Conservation (phyloP, 2,888 invertebrate genomes). For the Zaprionus lineosus region DNA sequence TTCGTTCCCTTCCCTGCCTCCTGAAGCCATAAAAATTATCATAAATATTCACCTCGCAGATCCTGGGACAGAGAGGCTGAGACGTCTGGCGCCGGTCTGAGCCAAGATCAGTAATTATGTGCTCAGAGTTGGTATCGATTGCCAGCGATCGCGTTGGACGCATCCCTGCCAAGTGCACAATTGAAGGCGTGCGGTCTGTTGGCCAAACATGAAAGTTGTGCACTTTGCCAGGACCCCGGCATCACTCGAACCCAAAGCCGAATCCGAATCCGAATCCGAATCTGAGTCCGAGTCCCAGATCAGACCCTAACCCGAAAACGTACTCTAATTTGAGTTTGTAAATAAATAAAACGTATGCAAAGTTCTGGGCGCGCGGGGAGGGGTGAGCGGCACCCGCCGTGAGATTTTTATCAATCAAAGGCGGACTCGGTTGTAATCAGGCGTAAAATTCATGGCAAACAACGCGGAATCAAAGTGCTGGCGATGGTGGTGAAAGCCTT, state of each 20-base stretch:
- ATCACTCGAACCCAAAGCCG: not conserved
- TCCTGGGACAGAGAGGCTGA: slow-evolving; percentile 31
- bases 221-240: too few relatives aligned
- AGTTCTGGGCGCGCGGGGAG: too few relatives aligned
- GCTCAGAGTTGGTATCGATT: slow-evolving; percentile 53
- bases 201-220: slow-evolving; percentile 52
- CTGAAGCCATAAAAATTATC: slow-evolving; percentile 38
- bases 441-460: slow-evolving; percentile 74
- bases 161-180: slow-evolving; percentile 52
- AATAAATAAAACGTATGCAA: not conserved
- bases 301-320: too few relatives aligned
- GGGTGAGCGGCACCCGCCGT: slow-evolving; percentile 54
- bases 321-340: too few relatives aligned
- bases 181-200: slow-evolving; percentile 51
- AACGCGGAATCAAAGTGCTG: slow-evolving; percentile 67
- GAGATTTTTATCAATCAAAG: slow-evolving; percentile 74
- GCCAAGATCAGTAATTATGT: slow-evolving; percentile 65
- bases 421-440: slow-evolving; percentile 58
- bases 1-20: slow-evolving; percentile 21
- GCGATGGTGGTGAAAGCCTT: slow-evolving; percentile 68
- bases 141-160: slow-evolving; percentile 22
- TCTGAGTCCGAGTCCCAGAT: too few relatives aligned
- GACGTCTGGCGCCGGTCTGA: slow-evolving; percentile 66
- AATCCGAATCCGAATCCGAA: not conserved
- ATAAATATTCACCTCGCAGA: slow-evolving; percentile 19